These are phyloP conservation scores for Uropetala carovei DNA, from an alignment of 2,888 invertebrate species.

Conservation along the genomic window DNA sequence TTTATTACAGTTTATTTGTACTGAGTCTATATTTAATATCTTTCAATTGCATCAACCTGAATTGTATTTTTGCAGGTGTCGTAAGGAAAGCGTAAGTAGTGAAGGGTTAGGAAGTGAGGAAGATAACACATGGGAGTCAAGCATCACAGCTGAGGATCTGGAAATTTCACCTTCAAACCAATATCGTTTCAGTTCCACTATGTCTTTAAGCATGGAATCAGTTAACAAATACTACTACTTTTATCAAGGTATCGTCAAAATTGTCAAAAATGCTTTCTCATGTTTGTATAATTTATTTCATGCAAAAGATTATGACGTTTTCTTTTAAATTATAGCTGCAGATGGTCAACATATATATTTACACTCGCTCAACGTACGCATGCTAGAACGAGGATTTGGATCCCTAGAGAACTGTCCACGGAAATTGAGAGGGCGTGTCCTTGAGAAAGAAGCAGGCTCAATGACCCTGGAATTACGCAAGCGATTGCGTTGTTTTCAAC, in stretches of 20 bases:
- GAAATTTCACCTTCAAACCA: slow-evolving; percentile 71
- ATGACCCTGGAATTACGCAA: slow-evolving; percentile 89
- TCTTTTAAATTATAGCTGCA: slow-evolving; percentile 80
- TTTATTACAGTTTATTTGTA: no score
- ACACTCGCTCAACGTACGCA: slow-evolving; percentile 92
- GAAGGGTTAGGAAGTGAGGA: slow-evolving; percentile 70
- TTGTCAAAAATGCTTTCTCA: neutral
- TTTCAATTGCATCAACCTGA: no score
- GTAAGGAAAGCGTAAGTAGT: slow-evolving; percentile 72
- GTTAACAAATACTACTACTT: slow-evolving; percentile 84
- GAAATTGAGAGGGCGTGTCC: slow-evolving; percentile 84
- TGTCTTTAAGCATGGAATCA: slow-evolving; percentile 66
- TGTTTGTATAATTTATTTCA: neutral
- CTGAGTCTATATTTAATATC: no score
- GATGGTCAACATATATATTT: slow-evolving; percentile 96
- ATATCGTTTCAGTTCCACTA: slow-evolving; percentile 41
- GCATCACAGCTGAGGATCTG: slow-evolving; percentile 73
- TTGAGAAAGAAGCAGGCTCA: slow-evolving; percentile 92
- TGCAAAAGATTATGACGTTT: slow-evolving; percentile 66
- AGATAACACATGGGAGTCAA: slow-evolving; percentile 66
- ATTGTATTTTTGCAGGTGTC: slow-evolving; percentile 56
- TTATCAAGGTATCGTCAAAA: slow-evolving; percentile 83
- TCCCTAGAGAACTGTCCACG: slow-evolving; percentile 87
- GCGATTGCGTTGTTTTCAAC: slow-evolving; percentile 86
- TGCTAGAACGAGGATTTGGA: slow-evolving; percentile 92